Evolutionary conservation across 2,888 invertebrate species (phyloP), one percentile per base, ranked within the genome.

Genomic region (Amiota minor): DNA sequence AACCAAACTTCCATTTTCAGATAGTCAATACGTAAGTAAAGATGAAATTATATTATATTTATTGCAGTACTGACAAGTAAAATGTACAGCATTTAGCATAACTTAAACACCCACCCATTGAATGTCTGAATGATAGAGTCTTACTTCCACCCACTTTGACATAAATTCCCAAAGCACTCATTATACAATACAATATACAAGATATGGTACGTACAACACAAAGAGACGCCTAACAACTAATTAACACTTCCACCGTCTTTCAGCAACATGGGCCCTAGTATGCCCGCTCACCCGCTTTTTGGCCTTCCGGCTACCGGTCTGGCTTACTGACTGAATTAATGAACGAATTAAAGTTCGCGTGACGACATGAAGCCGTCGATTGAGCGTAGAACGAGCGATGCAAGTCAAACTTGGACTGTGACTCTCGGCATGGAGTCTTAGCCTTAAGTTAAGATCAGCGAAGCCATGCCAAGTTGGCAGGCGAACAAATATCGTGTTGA

Each of bases 321-420:
- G 35, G 35, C 35, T 35, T 8, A 35, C 49, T 47, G 72, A 75
- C 80, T 80, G 83, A 84, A 82, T 82, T 85, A 82, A 83, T 83
- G 86, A 85, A 83, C 79, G 82, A 78, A 83, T 80, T 83, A 75
- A 80, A 78, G 85, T 81, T 83, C 80, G 83, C 83, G 86, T 83
- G 83, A 83, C 86, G 83, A 82, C 82, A 82, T 82, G 85, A 85
- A 82, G 83, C 75, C 78, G 74, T 77, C 23, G 35, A 35, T 75
- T 50, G 53, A 50, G n/a, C 35, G 35, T 35, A 35, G 35, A 35
- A 35, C 76, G 75, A 53, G 72, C 69, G 59, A 56, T 61, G 71
- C 56, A 70, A 75, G 50, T 12, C 35, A 35, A 35, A 35, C 35
- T 35, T 35, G 6, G 53, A 77, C 70, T 61, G 71, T 55, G 59